Evolutionary conservation across 2,888 invertebrate species (phyloP), one percentile per base, ranked within the genome.

Genomic region (Orthosia cruda): DNA sequence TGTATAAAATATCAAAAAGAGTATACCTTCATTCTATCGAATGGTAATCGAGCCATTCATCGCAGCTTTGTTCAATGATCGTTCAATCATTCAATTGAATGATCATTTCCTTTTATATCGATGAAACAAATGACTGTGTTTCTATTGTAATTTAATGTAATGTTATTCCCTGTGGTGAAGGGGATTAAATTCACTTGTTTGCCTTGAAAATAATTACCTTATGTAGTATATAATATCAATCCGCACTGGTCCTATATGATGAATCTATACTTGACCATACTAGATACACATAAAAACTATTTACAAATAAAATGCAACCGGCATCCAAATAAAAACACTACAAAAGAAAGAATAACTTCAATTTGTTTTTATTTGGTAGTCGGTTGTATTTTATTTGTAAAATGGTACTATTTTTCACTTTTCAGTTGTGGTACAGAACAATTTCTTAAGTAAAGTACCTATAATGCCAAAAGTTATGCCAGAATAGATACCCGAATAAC

Each of bases 1-100:
- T 40, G 40, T 40, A 40, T 40, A 52, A 32, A 72, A 73, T 9
- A 59, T 72, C 12, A 59, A 52, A n/a, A 7, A 32, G 2, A 18
- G 4, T 18, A 70, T 40, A 40, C 1, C 54, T 40, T 61, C 0
- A 32, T 23, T n/a, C 32, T 45, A 52, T 47, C 12, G 23, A 49
- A 47, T 52, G 58, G 50, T 45, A 61, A 77, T n/a, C 13, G 49
- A 77, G 49, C 54, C 18, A 26, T 26, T 61, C 45, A 40, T 20
- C 7, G n/a, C 5, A 78, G 61, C 69, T 78, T 78, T 77, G 20
- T 55, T 15, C 54, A 61, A 68, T 68, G 13, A 59, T 40, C n/a
- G 40, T 61, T 49, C 23, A 49, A 16, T 40, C 40, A 54, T 67
- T 54, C 23, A 49, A 16, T 50, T 15, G 45, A 78, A 23, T 70